Percentiles rank a stretch among this genome's conserved stretches.
Conservation (phyloP, 1,140 invertebrate genomes). For the Diplogasteroides magnus region DNA sequence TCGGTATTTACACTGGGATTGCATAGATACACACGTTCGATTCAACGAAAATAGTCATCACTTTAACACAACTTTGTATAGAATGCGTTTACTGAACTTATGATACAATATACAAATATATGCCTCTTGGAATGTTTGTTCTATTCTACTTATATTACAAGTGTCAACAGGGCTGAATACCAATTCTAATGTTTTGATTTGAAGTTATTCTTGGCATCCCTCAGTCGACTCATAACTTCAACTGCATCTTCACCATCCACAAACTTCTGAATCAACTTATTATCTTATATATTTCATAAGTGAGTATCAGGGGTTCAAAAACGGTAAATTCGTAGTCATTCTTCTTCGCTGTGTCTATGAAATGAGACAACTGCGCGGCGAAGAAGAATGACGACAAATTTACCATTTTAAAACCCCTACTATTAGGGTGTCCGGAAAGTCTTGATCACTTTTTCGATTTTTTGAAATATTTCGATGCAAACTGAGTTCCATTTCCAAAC, state of each 20-base stretch:
- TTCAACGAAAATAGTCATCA: not conserved
- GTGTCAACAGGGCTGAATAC: not conserved
- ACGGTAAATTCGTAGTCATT: too few species aligned
- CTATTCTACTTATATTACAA: not conserved
- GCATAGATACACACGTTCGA: not conserved
- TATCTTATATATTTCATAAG: conserved; percentile 26
- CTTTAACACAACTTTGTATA: not conserved
- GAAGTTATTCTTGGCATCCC: conserved; percentile 48
- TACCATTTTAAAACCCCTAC: too few species aligned
- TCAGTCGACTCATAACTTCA: conserved; percentile 40
- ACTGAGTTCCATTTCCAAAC: too few species aligned
- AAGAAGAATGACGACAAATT: too few species aligned
- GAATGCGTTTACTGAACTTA: not conserved
- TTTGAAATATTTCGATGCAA: too few species aligned
- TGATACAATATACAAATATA: not conserved
- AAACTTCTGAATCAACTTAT: conserved; percentile 12
- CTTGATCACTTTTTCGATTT: too few species aligned
- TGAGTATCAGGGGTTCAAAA: too few species aligned
- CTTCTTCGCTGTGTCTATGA: too few species aligned
- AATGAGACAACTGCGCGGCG: too few species aligned
- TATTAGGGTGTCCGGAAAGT: too few species aligned
- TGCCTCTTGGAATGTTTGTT: not conserved
- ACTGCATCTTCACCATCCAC: conserved; percentile 36
- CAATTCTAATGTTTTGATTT: conserved; percentile 18
- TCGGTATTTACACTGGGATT: not conserved